phyloP scores from a whole-genome alignment of 2,797 vertebrate species.

The Ficedula albicollis region DNA sequence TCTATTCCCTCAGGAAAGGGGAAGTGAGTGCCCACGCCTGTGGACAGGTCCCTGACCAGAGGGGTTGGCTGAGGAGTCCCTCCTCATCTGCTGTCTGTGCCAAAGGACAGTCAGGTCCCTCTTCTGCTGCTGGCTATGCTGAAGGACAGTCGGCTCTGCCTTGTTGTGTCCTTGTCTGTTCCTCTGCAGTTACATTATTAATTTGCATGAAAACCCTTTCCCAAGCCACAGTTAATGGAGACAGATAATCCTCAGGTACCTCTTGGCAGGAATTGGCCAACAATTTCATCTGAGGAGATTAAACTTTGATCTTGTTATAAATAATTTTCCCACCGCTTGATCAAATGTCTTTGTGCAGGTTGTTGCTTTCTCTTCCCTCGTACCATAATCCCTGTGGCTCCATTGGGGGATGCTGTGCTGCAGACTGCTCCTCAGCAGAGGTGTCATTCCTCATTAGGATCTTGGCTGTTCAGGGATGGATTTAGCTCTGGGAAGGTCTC shows the following conservation, averaged over 20 bases:
- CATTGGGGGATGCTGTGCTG: neutral
- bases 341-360: slow-evolving; percentile 14
- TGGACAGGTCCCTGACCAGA: neutral
- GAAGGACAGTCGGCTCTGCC: neutral
- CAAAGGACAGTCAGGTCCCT: neutral
- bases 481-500: slow-evolving; percentile 3
- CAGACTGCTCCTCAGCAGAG: neutral
- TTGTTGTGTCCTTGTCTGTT: slow-evolving; percentile 40
- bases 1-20: neutral
- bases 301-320: slow-evolving; percentile 66
- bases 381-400: neutral
- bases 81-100: neutral
- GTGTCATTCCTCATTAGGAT: slow-evolving; percentile 33
- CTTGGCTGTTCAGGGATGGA: neutral
- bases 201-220: slow-evolving; percentile 67
- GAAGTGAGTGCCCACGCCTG: accelerated
- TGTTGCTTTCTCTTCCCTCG: slow-evolving; percentile 9
- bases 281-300: slow-evolving; percentile 72
- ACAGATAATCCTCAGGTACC: slow-evolving; percentile 55
- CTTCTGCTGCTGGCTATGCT: neutral
- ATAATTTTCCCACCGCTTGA: slow-evolving; percentile 59
- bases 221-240: slow-evolving; percentile 66
- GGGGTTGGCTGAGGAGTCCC: neutral
- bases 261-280: slow-evolving; percentile 53
- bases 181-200: slow-evolving; percentile 19